A percentile compares a stretch with the other conserved stretches of the same genome.
Conservation (phyloP, 2,113 vertebrate species). For the Lasiurus borealis region DNA sequence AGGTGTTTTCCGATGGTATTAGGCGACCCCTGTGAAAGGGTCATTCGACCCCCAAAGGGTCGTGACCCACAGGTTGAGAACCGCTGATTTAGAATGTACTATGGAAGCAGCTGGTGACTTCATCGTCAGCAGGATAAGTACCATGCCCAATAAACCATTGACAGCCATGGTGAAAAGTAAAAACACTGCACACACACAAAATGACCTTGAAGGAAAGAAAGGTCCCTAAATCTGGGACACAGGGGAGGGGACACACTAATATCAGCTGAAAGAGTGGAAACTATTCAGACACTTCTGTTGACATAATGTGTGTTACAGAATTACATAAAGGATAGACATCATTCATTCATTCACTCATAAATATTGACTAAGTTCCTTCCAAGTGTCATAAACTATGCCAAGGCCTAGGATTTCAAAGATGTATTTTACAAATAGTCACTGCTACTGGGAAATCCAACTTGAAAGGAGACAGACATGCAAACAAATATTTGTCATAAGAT, state of each 20-base stretch:
- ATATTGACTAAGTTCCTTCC: not conserved
- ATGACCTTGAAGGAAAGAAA: slow-evolving; percentile 7
- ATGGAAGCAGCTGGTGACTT: not conserved
- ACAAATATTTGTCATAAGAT: not conserved
- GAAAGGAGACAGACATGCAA: not conserved
- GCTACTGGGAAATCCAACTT: not conserved
- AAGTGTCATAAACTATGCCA: not conserved
- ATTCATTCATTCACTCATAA: not conserved
- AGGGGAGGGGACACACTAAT: not conserved
- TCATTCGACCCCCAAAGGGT: no score
- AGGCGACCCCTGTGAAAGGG: no score
- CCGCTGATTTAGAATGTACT: not conserved
- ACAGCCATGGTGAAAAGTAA: not conserved
- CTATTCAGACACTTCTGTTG: not conserved
- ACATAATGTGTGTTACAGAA: not conserved
- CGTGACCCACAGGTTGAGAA: no score
- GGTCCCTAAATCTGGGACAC: not conserved
- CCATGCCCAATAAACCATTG: not conserved
- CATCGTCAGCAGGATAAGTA: not conserved
- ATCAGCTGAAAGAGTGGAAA: not conserved
- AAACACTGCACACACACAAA: not conserved
- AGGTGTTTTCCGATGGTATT: no score
- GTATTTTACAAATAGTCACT: not conserved
- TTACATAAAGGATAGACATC: not conserved
- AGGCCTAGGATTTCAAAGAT: not conserved